Evolutionary conservation across 2,113 vertebrate genomes (phyloP).

Genomic region (Penelope pileata): DNA sequence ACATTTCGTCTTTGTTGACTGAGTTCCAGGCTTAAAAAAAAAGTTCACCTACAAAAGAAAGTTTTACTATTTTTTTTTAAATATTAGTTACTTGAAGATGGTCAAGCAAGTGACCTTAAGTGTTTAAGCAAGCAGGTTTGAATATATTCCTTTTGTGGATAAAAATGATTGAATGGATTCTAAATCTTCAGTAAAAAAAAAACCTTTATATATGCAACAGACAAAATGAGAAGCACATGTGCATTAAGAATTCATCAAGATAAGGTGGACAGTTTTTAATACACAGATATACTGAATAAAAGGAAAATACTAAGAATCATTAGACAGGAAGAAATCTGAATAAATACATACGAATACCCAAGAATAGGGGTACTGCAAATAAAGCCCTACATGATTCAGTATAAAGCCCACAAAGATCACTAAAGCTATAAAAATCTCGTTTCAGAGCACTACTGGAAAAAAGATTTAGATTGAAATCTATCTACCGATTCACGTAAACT

Average conservation of each 20-base stretch:
- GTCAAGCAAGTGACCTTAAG: neutral
- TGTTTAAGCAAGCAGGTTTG: neutral
- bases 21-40: neutral
- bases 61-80: too few relatives aligned
- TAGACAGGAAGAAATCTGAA: neutral
- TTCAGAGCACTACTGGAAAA: neutral
- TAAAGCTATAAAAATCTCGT: neutral
- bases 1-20: neutral
- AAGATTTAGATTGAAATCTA: neutral
- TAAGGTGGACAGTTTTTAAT: neutral
- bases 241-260: neutral
- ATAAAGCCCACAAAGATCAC: neutral
- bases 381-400: neutral
- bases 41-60: neutral
- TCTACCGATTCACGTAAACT: neutral
- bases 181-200: neutral
- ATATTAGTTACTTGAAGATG: neutral
- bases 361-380: neutral
- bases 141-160: neutral
- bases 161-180: neutral
- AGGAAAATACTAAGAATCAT: neutral
- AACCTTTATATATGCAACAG: neutral
- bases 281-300: neutral
- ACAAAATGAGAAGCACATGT: neutral
- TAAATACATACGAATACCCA: neutral